These are phyloP conservation scores for Castor canadensis DNA, from an alignment of 2,113 vertebrate species.

Conservation along the genomic window DNA sequence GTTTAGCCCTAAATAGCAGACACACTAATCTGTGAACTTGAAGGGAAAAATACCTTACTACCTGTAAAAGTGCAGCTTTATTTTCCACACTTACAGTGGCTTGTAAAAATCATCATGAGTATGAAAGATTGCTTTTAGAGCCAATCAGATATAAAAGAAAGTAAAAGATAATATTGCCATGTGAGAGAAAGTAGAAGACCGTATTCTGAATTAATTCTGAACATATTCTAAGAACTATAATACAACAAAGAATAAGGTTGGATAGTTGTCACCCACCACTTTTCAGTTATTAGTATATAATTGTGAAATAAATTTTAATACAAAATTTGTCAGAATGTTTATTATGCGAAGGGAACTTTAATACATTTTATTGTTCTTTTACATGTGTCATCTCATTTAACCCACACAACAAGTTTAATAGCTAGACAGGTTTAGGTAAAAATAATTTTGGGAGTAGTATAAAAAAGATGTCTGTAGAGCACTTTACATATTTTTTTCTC, in stretches of 20 bases:
- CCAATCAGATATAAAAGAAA: not conserved
- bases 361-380: not conserved
- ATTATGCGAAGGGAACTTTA: not conserved
- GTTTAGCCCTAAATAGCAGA: not conserved
- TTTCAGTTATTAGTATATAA: conserved; percentile 36
- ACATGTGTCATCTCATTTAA: not conserved
- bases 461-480: not conserved
- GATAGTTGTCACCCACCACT: not conserved
- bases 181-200: not conserved
- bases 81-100: not conserved
- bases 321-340: not conserved
- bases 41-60: not conserved
- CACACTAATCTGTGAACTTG: not conserved
- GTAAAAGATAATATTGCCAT: not conserved
- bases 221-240: not conserved
- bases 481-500: too few species aligned
- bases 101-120: not conserved
- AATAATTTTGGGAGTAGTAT: not conserved
- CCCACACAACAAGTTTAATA: not conserved
- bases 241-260: not conserved
- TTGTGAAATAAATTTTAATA: not conserved
- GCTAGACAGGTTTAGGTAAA: not conserved
- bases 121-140: not conserved
- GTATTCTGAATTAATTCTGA: not conserved
- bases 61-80: not conserved